A percentile compares a stretch with the other conserved stretches of the same genome.
phyloP scores from a whole-genome alignment of 2,888 invertebrate genomes.

The Thalpophila matura region DNA sequence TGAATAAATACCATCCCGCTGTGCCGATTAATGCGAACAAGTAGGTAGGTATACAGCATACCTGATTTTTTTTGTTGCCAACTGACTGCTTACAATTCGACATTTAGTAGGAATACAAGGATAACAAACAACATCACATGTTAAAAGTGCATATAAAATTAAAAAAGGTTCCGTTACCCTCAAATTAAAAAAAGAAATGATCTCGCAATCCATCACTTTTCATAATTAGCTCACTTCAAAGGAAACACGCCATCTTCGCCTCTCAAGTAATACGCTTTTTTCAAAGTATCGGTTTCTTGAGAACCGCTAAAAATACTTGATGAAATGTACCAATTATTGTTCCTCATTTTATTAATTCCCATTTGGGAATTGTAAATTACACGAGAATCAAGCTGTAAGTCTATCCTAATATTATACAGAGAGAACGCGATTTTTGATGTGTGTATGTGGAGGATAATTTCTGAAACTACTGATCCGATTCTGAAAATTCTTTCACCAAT shows the following conservation, averaged over 20 bases:
- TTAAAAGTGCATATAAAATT: not conserved
- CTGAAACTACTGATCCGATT: no score
- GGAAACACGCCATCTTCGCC: not conserved
- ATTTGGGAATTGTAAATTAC: not conserved
- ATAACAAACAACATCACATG: not conserved
- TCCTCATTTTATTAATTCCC: not conserved
- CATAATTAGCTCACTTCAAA: constrained; percentile 11
- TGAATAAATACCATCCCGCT: no score
- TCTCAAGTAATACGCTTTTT: constrained; percentile 11
- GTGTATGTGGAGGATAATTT: no score
- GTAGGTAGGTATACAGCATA: no score
- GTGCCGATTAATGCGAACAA: no score
- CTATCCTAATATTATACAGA: no score
- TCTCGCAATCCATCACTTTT: not conserved
- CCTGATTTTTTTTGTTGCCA: no score
- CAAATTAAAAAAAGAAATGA: constrained; percentile 4
- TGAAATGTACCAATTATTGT: constrained; percentile 18
- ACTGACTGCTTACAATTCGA: no score
- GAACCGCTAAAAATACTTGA: not conserved
- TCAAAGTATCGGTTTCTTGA: constrained; percentile 10
- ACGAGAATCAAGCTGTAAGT: not conserved
- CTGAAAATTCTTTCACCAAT: no score
- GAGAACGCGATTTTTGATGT: no score
- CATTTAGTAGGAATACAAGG: no score
- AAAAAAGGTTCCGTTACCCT: not conserved